These are phyloP conservation scores for Tragulus kanchil DNA, from an alignment of 2,113 vertebrate genomes.

Conservation along the genomic window DNA sequence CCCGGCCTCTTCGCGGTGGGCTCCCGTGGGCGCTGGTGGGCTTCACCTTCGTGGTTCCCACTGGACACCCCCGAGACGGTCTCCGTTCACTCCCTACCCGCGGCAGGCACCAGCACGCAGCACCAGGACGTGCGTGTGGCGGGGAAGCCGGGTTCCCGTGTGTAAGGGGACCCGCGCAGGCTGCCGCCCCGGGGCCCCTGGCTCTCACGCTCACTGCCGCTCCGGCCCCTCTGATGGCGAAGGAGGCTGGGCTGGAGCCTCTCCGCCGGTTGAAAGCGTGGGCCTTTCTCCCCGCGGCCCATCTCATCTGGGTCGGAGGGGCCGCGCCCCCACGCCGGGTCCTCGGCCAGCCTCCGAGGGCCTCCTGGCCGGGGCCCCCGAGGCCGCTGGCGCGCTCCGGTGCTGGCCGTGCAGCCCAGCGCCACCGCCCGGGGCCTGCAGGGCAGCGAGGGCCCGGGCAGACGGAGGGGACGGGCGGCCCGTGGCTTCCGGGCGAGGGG, in stretches of 20 bases:
- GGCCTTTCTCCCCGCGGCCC: background rate
- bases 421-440: rapidly evolving
- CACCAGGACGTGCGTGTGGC: rapidly evolving
- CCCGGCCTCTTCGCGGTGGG: rapidly evolving
- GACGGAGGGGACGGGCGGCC: too few relatives aligned
- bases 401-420: background rate
- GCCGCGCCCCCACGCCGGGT: background rate
- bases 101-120: rapidly evolving
- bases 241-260: background rate
- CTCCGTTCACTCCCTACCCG: rapidly evolving
- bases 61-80: rapidly evolving
- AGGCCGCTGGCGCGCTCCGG: too few relatives aligned
- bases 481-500: too few relatives aligned
- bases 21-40: rapidly evolving
- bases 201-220: too few relatives aligned
- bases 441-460: too few relatives aligned
- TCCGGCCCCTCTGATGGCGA: rapidly evolving
- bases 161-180: background rate
- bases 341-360: too few relatives aligned
- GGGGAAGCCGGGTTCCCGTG: background rate
- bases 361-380: background rate
- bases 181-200: background rate
- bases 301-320: background rate
- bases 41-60: background rate
- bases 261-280: rapidly evolving